phyloP scores from a whole-genome alignment of 2,797 vertebrate species.

The Brachymystax lenok region DNA sequence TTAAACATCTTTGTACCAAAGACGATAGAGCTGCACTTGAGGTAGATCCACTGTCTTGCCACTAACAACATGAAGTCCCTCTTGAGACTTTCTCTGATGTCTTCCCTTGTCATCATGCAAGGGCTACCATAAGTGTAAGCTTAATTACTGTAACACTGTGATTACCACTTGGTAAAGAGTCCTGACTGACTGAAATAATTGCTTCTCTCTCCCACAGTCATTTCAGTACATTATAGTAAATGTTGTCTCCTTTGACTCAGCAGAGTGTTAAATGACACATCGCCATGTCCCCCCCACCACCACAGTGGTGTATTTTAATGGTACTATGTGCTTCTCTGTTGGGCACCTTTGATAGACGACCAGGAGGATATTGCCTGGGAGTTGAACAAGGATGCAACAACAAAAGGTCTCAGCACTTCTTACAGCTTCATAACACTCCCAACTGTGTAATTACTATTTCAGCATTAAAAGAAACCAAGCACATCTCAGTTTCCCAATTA shows the following conservation, averaged over 20 bases:
- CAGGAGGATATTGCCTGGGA: slow-evolving; percentile 10
- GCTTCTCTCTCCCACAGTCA: neutral
- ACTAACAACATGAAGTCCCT: neutral
- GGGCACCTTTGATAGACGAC: slow-evolving; percentile 4
- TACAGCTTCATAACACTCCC: slow-evolving; percentile 29
- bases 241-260: neutral
- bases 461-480: slow-evolving; percentile 39
- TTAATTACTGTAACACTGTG: too few species aligned
- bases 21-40: neutral
- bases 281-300: neutral
- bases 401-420: slow-evolving; percentile 20
- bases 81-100: neutral
- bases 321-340: neutral
- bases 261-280: slow-evolving; percentile 4
- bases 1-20: neutral
- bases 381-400: neutral
- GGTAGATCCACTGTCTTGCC: neutral
- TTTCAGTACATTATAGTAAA: neutral
- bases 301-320: neutral
- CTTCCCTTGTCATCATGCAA: neutral
- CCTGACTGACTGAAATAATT: neutral
- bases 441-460: slow-evolving; percentile 48
- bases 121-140: neutral
- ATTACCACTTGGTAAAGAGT: neutral
- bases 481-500: slow-evolving; percentile 25